phyloP scores from a whole-genome alignment of 2,888 invertebrate genomes.

The Herminia tarsipennalis region DNA sequence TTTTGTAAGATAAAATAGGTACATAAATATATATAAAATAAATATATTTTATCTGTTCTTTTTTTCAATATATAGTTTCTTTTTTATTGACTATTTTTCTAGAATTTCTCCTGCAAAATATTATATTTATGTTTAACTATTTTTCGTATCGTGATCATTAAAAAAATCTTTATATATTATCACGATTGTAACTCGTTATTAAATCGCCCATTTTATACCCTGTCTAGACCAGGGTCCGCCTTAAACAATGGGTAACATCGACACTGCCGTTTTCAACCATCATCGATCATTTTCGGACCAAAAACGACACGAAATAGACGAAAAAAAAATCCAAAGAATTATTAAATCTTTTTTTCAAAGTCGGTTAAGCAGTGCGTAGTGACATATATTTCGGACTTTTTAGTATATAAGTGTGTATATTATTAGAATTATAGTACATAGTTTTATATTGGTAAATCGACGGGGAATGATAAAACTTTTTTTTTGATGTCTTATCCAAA shows the following conservation, averaged over 20 bases:
- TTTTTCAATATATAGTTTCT: background rate
- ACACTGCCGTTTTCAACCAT: slow-evolving; percentile 18
- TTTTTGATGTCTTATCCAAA: slow-evolving; percentile 47
- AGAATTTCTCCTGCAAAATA: background rate
- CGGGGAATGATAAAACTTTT: slow-evolving; percentile 19
- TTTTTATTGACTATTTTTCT: background rate
- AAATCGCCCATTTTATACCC: slow-evolving; percentile 24
- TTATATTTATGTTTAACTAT: background rate
- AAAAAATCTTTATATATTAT: background rate
- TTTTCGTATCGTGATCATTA: too few relatives aligned
- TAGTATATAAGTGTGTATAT: slow-evolving; percentile 69
- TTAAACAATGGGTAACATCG: slow-evolving; percentile 24
- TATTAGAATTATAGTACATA: slow-evolving; percentile 62
- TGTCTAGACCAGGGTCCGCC: slow-evolving; percentile 26
- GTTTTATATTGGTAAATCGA: slow-evolving; percentile 57
- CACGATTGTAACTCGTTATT: slow-evolving; percentile 10
- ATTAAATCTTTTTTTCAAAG: slow-evolving; percentile 22
- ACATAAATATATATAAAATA: background rate
- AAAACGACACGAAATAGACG: slow-evolving; percentile 16
- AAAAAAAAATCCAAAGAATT: slow-evolving; percentile 46
- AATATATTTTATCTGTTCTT: too few relatives aligned
- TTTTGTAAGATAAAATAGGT: slow-evolving; percentile 1
- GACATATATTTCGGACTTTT: slow-evolving; percentile 60
- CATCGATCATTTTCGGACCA: slow-evolving; percentile 14
- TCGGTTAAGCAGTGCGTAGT: slow-evolving; percentile 66